phyloP scores from a whole-genome alignment of 2,113 vertebrate genomes.

The Neodon shergylaensis region DNA sequence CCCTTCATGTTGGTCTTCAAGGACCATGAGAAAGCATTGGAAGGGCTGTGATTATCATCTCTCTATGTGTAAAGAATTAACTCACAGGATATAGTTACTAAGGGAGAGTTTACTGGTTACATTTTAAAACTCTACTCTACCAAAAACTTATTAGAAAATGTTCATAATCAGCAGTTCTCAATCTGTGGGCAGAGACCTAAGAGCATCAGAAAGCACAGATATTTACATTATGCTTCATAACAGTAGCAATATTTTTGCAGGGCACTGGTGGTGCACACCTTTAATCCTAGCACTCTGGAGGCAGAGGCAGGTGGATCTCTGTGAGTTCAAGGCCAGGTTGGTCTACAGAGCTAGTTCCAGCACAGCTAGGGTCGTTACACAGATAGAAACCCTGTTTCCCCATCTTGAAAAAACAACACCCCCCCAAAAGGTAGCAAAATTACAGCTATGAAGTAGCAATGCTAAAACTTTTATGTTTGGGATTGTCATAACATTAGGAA shows the following conservation, averaged over 20 bases:
- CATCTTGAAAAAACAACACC: background rate
- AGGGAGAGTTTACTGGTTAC: background rate
- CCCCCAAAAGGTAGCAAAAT: background rate
- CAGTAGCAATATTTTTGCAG: background rate
- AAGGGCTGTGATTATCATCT: background rate
- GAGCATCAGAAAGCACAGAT: background rate
- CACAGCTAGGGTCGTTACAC: background rate
- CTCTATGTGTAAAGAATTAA: background rate
- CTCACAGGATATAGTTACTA: background rate
- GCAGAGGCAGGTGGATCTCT: background rate
- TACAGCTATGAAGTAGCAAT: background rate
- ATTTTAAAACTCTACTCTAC: background rate
- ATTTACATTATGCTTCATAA: background rate
- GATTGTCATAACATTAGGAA: background rate
- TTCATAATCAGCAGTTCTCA: background rate
- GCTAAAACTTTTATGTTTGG: background rate
- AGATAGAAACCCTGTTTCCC: background rate
- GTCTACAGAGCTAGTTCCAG: background rate
- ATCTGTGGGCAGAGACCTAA: background rate
- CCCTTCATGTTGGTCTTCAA: background rate
- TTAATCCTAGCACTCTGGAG: background rate
- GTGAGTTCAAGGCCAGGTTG: background rate
- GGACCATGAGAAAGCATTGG: background rate
- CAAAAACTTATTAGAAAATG: constrained; percentile 38
- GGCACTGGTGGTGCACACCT: background rate